These are phyloP conservation scores for Corbicula japonica DNA, from an alignment of 2,888 invertebrate genomes.

Conservation along the genomic window DNA sequence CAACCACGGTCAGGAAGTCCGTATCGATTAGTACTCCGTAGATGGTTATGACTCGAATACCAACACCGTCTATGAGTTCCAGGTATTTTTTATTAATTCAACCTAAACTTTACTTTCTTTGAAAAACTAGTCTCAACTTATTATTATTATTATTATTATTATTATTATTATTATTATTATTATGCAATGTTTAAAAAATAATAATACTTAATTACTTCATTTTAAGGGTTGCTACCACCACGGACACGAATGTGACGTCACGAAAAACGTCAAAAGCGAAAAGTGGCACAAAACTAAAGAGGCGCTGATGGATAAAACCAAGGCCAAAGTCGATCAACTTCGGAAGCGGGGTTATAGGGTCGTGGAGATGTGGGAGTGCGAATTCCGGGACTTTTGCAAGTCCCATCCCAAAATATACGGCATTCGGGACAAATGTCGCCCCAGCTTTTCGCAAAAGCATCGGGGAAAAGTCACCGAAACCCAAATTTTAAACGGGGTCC, in stretches of 20 bases:
- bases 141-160: too few species aligned
- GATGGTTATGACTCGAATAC: slow-evolving; percentile 25
- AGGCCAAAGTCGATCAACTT: slow-evolving; percentile 9
- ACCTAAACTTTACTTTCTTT: too few species aligned
- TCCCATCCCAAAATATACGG: too few species aligned
- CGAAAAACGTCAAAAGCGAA: slow-evolving; percentile 32
- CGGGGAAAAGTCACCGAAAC: not conserved
- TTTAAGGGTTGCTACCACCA: slow-evolving; percentile 49
- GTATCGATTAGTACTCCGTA: slow-evolving; percentile 28
- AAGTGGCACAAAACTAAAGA: slow-evolving; percentile 31
- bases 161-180: too few species aligned
- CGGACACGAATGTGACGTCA: slow-evolving; percentile 40
- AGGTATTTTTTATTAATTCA: too few species aligned
- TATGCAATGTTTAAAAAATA: too few species aligned
- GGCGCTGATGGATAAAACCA: slow-evolving; percentile 11
- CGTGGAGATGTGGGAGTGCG: slow-evolving; percentile 49
- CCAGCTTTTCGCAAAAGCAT: not conserved
- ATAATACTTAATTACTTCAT: not conserved
- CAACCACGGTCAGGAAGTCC: slow-evolving; percentile 14
- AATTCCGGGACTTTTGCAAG: too few species aligned
- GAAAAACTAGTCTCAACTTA: too few species aligned
- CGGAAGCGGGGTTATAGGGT: slow-evolving; percentile 31
- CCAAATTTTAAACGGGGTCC: slow-evolving; percentile 16
- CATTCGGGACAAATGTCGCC: too few species aligned
- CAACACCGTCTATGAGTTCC: slow-evolving; percentile 30